Conservation (phyloP, 2,113 vertebrate species). For the Chionis minor region DNA sequence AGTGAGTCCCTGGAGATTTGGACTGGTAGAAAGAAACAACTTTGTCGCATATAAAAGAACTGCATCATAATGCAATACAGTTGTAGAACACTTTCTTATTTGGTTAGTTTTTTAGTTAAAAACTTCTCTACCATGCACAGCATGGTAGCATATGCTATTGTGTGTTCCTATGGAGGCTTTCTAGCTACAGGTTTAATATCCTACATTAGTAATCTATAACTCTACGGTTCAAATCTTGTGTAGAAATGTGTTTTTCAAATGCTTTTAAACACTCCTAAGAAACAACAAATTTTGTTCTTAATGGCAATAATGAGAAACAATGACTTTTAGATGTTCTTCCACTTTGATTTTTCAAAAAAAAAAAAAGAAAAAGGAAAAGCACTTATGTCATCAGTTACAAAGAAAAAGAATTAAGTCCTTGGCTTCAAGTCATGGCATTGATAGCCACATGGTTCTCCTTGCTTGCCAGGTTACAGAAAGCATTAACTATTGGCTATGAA, state of each 20-base stretch:
- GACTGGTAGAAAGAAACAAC: not conserved
- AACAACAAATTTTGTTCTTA: not conserved
- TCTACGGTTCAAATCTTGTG: not conserved
- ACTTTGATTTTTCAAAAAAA: not conserved
- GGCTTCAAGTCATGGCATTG: not conserved
- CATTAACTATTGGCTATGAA: not conserved
- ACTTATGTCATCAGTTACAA: not conserved
- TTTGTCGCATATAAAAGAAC: not conserved
- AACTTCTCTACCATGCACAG: rapidly evolving
- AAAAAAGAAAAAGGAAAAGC: not conserved
- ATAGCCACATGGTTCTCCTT: not conserved
- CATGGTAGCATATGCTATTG: not conserved
- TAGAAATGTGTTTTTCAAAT: not conserved
- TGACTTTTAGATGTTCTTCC: not conserved
- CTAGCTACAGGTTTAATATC: not conserved
- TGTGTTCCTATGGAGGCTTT: not conserved
- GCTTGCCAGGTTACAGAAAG: not conserved
- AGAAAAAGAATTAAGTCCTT: not conserved
- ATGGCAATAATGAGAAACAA: not conserved
- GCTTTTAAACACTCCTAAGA: not conserved
- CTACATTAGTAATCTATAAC: not conserved
- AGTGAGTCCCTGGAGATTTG: not conserved
- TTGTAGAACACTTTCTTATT: not conserved
- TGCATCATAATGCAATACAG: not conserved
- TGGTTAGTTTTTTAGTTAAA: not conserved